phyloP scores from a whole-genome alignment of 1,140 invertebrate genomes.

The Camponotus vicinus region DNA sequence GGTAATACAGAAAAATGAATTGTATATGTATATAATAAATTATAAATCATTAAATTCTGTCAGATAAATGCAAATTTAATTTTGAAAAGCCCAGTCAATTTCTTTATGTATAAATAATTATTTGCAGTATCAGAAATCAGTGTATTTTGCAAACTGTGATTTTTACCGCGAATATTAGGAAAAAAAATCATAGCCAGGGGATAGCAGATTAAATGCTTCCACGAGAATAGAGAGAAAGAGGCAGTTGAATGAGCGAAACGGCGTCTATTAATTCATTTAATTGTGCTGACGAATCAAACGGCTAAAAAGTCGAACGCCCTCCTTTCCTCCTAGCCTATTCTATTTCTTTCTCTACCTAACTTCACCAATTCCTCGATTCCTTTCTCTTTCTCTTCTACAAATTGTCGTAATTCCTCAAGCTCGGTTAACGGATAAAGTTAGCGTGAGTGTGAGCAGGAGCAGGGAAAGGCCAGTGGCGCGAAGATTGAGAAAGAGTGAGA shows the following conservation, averaged over 20 bases:
- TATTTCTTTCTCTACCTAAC: conserved; percentile 6
- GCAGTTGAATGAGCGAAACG: conserved; percentile 65
- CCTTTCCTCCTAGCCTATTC: conserved; percentile 8
- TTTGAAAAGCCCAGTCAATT: background rate
- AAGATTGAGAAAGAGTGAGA: conserved; percentile 32
- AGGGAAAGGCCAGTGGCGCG: conserved; percentile 20
- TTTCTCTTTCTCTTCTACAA: conserved; percentile 68
- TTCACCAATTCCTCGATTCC: background rate
- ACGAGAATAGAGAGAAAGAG: conserved; percentile 30
- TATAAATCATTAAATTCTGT: background rate
- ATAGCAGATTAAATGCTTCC: conserved; percentile 52
- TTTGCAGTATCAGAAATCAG: conserved; percentile 49
- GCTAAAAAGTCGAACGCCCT: conserved; percentile 72
- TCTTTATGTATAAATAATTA: conserved; percentile 5
- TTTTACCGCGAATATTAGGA: conserved; percentile 61
- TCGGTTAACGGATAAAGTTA: conserved; percentile 65
- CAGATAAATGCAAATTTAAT: background rate
- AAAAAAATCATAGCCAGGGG: conserved; percentile 45
- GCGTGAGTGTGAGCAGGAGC: conserved; percentile 51
- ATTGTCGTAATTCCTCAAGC: conserved; percentile 80
- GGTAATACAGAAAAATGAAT: background rate
- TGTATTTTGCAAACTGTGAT: conserved; percentile 66
- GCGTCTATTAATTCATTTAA: conserved; percentile 84
- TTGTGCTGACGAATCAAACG: conserved; percentile 84
- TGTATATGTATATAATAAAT: too few relatives aligned